These are phyloP conservation scores for Mimumesa dahlbomi DNA, from an alignment of 2,888 invertebrate genomes.

Conservation along the genomic window DNA sequence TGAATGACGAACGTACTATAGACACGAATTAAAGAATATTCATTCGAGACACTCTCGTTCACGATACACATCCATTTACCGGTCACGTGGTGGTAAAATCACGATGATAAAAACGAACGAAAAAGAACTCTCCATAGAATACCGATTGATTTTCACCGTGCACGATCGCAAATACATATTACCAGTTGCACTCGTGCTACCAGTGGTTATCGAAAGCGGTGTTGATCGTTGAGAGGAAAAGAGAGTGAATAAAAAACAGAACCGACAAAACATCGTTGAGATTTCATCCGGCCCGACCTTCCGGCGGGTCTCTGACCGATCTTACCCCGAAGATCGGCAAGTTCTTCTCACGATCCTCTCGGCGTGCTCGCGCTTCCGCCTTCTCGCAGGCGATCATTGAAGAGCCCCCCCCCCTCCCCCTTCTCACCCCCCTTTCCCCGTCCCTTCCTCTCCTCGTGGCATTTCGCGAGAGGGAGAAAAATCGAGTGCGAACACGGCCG, in stretches of 20 bases:
- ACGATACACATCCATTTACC: background rate
- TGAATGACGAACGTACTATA: too few relatives aligned
- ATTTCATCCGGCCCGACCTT: constrained; percentile 18
- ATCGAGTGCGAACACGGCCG: constrained; percentile 76
- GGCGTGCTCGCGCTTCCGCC: constrained; percentile 48
- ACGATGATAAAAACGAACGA: background rate
- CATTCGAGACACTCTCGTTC: too few relatives aligned
- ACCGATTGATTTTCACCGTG: background rate
- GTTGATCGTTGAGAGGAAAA: background rate
- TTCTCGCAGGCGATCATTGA: constrained; percentile 32
- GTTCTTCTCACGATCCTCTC: constrained; percentile 49
- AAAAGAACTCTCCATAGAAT: too few relatives aligned
- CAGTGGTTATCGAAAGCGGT: background rate
- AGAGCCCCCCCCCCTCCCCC: constrained; percentile 1
- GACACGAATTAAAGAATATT: too few relatives aligned
- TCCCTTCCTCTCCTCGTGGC: constrained; percentile 2
- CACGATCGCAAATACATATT: background rate
- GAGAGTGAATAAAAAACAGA: background rate
- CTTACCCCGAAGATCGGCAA: constrained; percentile 28
- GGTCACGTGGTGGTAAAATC: background rate
- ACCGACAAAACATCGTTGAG: background rate
- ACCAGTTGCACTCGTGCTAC: background rate
- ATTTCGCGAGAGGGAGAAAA: constrained; percentile 58
- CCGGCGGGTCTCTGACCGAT: constrained; percentile 40
- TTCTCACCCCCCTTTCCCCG: background rate